Base-by-base conservation (phyloP, 2,888 invertebrate genomes). In the Corythucha ciliata region DNA sequence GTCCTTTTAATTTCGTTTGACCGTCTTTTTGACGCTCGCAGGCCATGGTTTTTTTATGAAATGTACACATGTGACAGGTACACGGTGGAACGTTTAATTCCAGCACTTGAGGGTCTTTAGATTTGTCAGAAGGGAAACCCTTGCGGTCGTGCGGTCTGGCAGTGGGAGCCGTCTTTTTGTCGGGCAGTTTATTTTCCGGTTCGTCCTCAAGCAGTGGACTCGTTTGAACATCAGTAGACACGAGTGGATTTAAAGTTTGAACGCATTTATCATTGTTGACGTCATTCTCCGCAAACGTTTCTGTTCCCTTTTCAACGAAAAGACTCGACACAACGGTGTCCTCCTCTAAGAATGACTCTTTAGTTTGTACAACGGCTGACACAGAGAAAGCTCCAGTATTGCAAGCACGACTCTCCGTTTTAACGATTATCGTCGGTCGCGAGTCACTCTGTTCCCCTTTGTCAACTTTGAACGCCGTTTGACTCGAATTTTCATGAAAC, bases 61-160 rank as follows among this genome's bases (percentile, higher is more conserved):
- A 45, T 1, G 53, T 53, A 22, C 56, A 56, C 53, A 56, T 56
- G 26, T 56, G 56, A 26, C 56, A 56, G 8, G 53, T 36, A 18
- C 56, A 56, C 6, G 51, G 37, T 3, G 56, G 53, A 14, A 48
- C 48, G 34, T 56, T 56, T 20, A 56, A 29, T 36, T 56, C 56
- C 14, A 56, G 32, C n/a, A 56, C 42, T 25, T 56, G 47, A 6
- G 39, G 26, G 26, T 51, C 45, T 16, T 33, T 18, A 4, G 33
- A 33, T 33, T 16, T 16, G n/a, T n/a, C n/a, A n/a, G n/a, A n/a
- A 3, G 45, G 45, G 22, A 41, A 32, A 2, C n/a, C 18, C 18
- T 45, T n/a, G 7, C 37, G 36, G 44, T 45, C 44, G 41, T 36
- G 37, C 6, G 45, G 44, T n/a, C n/a, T n/a, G n/a, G n/a, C n/a